These are phyloP conservation scores for Cydia pomonella DNA, from an alignment of 1,140 invertebrate species.

Conservation along the genomic window DNA sequence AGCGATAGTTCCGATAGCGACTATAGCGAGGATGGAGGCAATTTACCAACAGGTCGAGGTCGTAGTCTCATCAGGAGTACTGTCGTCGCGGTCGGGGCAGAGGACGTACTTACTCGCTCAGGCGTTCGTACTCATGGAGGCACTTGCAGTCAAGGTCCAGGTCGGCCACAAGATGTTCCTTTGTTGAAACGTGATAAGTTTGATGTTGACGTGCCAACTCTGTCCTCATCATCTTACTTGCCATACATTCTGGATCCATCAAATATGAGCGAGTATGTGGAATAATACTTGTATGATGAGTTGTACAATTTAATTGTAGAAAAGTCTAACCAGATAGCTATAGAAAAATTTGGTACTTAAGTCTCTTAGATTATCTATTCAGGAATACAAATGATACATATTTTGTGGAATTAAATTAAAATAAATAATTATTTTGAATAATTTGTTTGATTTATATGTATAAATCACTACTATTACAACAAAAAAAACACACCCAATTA, in stretches of 20 bases:
- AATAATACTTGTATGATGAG: neutral
- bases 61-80: neutral
- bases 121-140: no score
- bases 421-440: no score
- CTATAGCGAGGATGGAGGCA: neutral
- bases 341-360: neutral
- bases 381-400: no score
- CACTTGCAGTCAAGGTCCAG: neutral
- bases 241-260: no score
- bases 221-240: no score
- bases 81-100: neutral
- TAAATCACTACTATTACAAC: no score
- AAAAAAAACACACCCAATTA: no score
- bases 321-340: conserved; percentile 3
- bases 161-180: neutral
- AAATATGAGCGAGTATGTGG: no score
- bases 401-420: no score
- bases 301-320: conserved; percentile 9
- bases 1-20: neutral
- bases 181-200: neutral
- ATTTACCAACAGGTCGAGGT: neutral
- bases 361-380: no score
- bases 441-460: no score
- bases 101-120: neutral
- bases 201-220: no score